Evolutionary conservation across 2,113 vertebrate genomes (phyloP).

Genomic region (Ceyx melanurus): DNA sequence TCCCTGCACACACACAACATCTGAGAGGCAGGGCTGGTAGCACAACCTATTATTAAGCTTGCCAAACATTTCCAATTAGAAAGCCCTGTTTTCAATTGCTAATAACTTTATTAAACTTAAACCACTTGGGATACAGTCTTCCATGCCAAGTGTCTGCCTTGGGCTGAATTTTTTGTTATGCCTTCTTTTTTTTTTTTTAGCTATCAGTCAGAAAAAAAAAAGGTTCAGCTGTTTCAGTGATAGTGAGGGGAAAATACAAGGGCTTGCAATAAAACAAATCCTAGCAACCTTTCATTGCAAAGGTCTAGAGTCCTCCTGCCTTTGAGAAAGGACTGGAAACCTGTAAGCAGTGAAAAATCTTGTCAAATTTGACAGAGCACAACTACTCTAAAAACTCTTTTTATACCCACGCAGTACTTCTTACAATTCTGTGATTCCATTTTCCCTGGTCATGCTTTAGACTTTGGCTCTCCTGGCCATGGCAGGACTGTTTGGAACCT

Average conservation of each 20-base stretch:
- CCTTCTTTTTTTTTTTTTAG: neutral
- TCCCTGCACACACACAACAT: neutral
- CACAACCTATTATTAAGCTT: constrained; percentile 30
- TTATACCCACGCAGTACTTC: neutral
- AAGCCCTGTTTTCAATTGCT: constrained; percentile 64
- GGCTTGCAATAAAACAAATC: neutral
- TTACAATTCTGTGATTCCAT: neutral
- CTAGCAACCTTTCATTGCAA: neutral
- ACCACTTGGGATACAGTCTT: constrained; percentile 49
- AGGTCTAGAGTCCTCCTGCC: neutral
- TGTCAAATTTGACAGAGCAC: neutral
- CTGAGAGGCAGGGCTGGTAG: constrained; percentile 45
- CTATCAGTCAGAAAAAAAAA: constrained; percentile 1
- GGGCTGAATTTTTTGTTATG: constrained; percentile 23
- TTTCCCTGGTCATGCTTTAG: neutral
- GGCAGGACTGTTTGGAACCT: neutral
- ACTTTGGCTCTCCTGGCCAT: neutral
- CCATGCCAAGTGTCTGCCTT: constrained; percentile 46
- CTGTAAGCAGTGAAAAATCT: neutral
- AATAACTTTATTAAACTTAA: constrained; percentile 61
- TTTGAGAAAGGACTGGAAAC: neutral
- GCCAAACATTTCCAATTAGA: constrained; percentile 61
- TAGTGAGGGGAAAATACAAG: neutral
- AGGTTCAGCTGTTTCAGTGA: constrained; percentile 2
- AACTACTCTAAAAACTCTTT: neutral